phyloP scores from a whole-genome alignment of 2,888 invertebrate genomes.

The Lasioglossum leucozonium region DNA sequence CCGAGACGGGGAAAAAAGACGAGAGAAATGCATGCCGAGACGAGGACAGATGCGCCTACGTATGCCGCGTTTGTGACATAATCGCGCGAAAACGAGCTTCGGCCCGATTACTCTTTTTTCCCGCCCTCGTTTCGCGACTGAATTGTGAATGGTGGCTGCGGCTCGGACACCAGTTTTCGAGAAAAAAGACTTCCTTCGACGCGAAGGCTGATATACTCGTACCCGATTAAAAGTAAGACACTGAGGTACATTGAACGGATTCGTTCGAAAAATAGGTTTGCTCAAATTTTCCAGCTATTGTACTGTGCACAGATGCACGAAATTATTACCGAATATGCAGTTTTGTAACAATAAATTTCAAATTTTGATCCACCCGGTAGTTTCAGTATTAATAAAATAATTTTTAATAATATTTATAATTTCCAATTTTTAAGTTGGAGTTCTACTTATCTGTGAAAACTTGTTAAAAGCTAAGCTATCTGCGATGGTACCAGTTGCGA shows the following conservation, averaged over 20 bases:
- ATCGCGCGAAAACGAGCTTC: conserved; percentile 54
- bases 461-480: neutral
- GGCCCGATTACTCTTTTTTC: conserved; percentile 29
- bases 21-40: conserved; percentile 8
- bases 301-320: no score
- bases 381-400: neutral
- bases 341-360: neutral
- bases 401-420: no score
- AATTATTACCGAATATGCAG: no score
- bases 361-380: neutral
- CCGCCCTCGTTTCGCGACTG: conserved; percentile 21
- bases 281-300: no score
- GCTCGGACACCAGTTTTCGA: neutral
- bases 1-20: neutral
- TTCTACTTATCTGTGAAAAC: neutral
- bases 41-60: conserved; percentile 36
- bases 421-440: neutral
- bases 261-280: no score
- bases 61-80: conserved; percentile 60
- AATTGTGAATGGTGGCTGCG: conserved; percentile 26
- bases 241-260: neutral
- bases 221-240: conserved; percentile 21
- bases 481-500: neutral
- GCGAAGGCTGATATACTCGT: neutral
- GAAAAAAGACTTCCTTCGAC: conserved; percentile 17